phyloP scores from a whole-genome alignment of 2,797 vertebrate species.

The Selene dorsalis region DNA sequence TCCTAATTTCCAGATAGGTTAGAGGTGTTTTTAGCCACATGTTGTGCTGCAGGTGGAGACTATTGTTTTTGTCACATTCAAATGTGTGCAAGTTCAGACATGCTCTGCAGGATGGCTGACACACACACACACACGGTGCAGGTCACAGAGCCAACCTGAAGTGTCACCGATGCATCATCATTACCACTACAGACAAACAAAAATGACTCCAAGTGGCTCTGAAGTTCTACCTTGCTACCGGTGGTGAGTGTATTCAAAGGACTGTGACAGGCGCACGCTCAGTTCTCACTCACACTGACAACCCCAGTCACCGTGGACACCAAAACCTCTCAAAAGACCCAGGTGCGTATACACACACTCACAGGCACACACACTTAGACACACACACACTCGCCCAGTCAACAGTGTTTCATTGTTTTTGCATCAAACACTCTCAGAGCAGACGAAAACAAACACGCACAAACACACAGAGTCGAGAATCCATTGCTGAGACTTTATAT shows the following conservation, averaged over 20 bases:
- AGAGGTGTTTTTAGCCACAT: constrained; percentile 26
- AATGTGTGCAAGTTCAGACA: constrained; percentile 2
- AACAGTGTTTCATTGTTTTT: constrained; percentile 50
- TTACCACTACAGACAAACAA: constrained; percentile 27
- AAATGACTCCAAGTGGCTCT: constrained; percentile 17
- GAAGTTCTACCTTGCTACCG: constrained; percentile 11
- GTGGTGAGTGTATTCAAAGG: constrained; percentile 34
- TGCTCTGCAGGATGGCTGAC: neutral
- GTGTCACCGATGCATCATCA: constrained; percentile 18
- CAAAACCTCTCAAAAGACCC: constrained; percentile 54
- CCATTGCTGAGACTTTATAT: constrained; percentile 52
- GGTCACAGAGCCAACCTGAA: constrained; percentile 9
- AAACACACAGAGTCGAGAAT: constrained; percentile 34
- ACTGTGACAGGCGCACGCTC: constrained; percentile 42
- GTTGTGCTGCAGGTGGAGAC: constrained; percentile 18
- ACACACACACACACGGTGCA: constrained; percentile 14
- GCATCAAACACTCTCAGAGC: constrained; percentile 14
- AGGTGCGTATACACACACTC: constrained; percentile 14
- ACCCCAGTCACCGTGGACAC: constrained; percentile 28
- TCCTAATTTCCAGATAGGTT: constrained; percentile 33
- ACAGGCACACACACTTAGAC: neutral
- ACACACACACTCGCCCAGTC: neutral
- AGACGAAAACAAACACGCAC: neutral
- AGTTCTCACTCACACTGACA: constrained; percentile 51
- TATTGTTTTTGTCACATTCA: constrained; percentile 43